Conservation (phyloP, 1,140 invertebrate genomes). For the Lepidotrigona ventralis region DNA sequence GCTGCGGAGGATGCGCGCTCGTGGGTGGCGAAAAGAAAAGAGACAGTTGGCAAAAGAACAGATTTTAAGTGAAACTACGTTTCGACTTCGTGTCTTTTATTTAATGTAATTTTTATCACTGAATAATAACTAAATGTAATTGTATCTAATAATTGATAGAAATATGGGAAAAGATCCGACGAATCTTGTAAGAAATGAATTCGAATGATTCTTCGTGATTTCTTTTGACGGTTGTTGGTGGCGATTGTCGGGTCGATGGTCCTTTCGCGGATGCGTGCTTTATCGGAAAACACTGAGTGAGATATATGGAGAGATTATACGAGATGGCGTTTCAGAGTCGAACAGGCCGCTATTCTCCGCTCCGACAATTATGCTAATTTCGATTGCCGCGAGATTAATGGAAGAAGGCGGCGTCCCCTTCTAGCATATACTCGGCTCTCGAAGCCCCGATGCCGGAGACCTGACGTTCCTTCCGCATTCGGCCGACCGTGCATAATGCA, state of each 20-base stretch:
- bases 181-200: neutral
- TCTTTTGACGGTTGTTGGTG: neutral
- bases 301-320: conserved; percentile 78
- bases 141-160: neutral
- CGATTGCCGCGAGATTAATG: conserved; percentile 79
- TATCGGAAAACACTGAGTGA: conserved; percentile 78
- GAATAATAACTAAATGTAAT: neutral
- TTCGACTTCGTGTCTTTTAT: neutral
- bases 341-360: conserved; percentile 78
- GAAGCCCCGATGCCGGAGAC: conserved; percentile 44
- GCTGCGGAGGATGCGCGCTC: conserved; percentile 72
- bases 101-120: too few relatives aligned
- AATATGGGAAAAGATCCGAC: neutral
- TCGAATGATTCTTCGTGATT: neutral
- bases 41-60: conserved; percentile 8
- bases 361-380: conserved; percentile 81
- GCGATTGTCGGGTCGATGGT: conserved; percentile 59
- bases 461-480: conserved; percentile 64
- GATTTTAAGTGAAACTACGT: neutral
- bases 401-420: conserved; percentile 73
- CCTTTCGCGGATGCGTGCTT: conserved; percentile 72
- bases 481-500: conserved; percentile 65
- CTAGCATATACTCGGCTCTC: conserved; percentile 34
- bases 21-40: conserved; percentile 8
- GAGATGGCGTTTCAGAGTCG: conserved; percentile 77